These are phyloP conservation scores for Linnaemya vulpina DNA, from an alignment of 2,888 invertebrate genomes.

Conservation along the genomic window DNA sequence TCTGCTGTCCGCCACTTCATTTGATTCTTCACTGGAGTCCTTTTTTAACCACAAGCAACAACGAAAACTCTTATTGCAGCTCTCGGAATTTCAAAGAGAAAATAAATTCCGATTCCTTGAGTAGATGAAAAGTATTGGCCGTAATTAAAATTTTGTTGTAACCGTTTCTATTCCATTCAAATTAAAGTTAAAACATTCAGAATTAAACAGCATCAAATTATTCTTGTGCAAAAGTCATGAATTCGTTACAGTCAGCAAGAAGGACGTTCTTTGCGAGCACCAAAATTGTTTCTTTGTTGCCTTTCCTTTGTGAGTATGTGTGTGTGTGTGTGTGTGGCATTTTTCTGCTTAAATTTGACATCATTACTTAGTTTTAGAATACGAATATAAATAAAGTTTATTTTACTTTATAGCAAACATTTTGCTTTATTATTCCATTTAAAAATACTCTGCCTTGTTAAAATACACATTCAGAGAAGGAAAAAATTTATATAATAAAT, in stretches of 20 bases:
- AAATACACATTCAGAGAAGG: slow-evolving; percentile 8
- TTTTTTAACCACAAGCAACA: neutral
- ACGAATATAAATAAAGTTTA: slow-evolving; percentile 47
- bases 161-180: neutral
- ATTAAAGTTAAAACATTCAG: neutral
- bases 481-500: slow-evolving; percentile 48
- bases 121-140: neutral
- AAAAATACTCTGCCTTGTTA: slow-evolving; percentile 37
- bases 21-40: neutral
- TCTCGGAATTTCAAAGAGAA: neutral
- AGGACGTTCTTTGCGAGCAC: slow-evolving; percentile 22
- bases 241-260: neutral
- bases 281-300: slow-evolving; percentile 9
- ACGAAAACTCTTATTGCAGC: neutral
- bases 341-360: slow-evolving; percentile 33
- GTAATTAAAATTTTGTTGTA: neutral
- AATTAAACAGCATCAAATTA: neutral
- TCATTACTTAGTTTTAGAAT: slow-evolving; percentile 54
- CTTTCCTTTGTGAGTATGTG: neutral
- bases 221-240: neutral
- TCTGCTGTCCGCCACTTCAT: neutral
- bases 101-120: neutral
- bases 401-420: slow-evolving; percentile 51
- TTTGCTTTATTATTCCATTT: slow-evolving; percentile 50
- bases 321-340: neutral